Conservation (phyloP, 1,140 invertebrate genomes). For the Centruroides vittatus region DNA sequence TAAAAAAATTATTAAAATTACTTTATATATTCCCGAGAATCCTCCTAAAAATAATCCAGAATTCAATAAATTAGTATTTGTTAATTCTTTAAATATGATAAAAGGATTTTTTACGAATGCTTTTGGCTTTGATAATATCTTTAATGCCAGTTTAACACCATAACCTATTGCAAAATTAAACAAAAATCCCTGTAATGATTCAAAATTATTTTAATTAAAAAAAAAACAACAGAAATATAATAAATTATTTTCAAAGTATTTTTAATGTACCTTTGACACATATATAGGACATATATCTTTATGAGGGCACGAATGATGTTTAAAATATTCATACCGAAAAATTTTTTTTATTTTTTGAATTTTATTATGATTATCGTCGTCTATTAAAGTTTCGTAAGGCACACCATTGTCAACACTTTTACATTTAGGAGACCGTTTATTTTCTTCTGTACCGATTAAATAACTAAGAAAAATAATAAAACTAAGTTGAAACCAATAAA, state of each 20-base stretch:
- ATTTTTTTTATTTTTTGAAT: too few relatives aligned
- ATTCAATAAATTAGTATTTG: slow-evolving; percentile 5
- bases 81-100: slow-evolving; percentile 2
- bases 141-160: slow-evolving; percentile 2
- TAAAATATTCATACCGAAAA: not conserved
- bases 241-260: not conserved
- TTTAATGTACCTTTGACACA: slow-evolving; percentile 2
- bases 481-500: not conserved
- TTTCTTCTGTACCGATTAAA: slow-evolving; percentile 11
- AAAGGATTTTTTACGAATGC: slow-evolving; percentile 4
- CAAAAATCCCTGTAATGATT: slow-evolving; percentile 8
- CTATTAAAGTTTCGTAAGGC: too few relatives aligned
- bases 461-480: slow-evolving; percentile 2
- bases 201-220: too few relatives aligned
- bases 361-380: too few relatives aligned
- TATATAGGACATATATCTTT: slow-evolving; percentile 4
- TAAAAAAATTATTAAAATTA: not conserved
- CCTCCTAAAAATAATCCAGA: slow-evolving; percentile 19
- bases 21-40: slow-evolving; percentile 14
- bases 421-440: not conserved
- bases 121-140: not conserved
- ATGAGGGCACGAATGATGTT: slow-evolving; percentile 11
- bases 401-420: too few relatives aligned
- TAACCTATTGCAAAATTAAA: slow-evolving; percentile 12
- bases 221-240: not conserved